phyloP scores from a whole-genome alignment of 2,888 invertebrate genomes.

The Phalangium opilio region DNA sequence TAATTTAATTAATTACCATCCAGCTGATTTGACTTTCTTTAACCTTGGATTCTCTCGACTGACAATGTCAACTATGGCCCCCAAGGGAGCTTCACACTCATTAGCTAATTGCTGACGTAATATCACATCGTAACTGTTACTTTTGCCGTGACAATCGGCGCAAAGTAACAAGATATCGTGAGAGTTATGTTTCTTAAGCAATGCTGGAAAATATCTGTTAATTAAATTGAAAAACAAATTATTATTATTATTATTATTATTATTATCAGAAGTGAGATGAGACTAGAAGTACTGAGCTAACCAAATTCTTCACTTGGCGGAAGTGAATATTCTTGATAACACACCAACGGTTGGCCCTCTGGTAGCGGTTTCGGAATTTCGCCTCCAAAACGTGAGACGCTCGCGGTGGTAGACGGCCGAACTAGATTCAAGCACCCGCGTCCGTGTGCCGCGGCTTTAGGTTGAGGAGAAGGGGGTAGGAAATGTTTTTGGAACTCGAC shows the following conservation, averaged over 20 bases:
- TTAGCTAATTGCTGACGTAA: conserved; percentile 43
- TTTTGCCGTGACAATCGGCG: conserved; percentile 49
- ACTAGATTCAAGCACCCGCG: too few species aligned
- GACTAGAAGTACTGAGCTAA: too few species aligned
- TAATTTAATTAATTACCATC: background rate
- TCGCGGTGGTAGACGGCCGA: too few species aligned
- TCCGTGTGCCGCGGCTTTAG: too few species aligned
- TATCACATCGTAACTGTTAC: conserved; percentile 46
- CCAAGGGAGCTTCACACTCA: conserved; percentile 48
- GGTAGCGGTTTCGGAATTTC: too few species aligned
- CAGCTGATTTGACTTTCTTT: conserved; percentile 11
- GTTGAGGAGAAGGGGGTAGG: too few species aligned
- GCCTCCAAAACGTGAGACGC: too few species aligned
- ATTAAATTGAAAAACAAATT: conserved; percentile 1
- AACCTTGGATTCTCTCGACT: conserved; percentile 6
- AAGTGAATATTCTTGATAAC: too few species aligned
- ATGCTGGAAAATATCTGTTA: conserved; percentile 36
- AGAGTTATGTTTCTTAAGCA: conserved; percentile 63
- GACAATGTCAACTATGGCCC: conserved; percentile 25
- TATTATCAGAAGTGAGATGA: too few species aligned
- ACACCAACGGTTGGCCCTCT: too few species aligned
- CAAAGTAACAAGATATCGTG: conserved; percentile 65
- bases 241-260: background rate
- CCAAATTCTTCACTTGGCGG: too few species aligned
- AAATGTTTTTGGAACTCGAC: too few species aligned